Percentiles rank a stretch among this genome's conserved stretches.
These are phyloP conservation scores for Eurytoma californica DNA, from an alignment of 2,888 invertebrate species.

Conservation along the genomic window DNA sequence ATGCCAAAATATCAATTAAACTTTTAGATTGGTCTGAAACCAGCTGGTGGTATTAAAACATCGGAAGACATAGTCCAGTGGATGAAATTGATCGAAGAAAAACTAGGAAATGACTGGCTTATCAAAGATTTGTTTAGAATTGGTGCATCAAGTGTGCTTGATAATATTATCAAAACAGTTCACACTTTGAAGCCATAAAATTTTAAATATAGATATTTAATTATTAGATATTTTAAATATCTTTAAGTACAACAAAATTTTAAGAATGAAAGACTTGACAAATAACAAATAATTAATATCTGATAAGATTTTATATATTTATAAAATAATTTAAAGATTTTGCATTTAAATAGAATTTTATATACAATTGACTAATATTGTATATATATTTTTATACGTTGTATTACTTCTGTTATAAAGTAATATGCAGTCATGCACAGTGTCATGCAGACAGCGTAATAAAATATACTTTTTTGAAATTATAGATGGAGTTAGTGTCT, in stretches of 20 bases:
- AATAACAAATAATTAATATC: no score
- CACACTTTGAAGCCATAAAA: conserved; percentile 39
- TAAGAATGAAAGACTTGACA: neutral
- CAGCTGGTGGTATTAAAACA: conserved; percentile 96
- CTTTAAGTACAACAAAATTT: neutral
- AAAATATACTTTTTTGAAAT: conserved; percentile 22
- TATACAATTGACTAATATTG: neutral
- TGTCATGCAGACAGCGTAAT: no score
- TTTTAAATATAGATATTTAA: neutral
- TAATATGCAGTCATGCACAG: no score
- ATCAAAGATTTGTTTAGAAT: conserved; percentile 89
- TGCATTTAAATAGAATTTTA: conserved; percentile 2
- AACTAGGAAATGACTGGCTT: conserved; percentile 92
- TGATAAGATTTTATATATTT: no score
- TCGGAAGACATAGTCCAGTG: conserved; percentile 90
- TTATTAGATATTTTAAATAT: no score
- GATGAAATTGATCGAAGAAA: conserved; percentile 88
- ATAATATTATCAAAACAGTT: conserved; percentile 79
- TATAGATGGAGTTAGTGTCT: conserved; percentile 21
- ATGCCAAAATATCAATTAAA: conserved; percentile 49
- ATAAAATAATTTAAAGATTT: conserved; percentile 17
- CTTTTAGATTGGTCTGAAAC: conserved; percentile 93
- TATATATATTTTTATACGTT: conserved; percentile 32
- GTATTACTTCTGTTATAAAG: neutral
- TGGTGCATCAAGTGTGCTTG: conserved; percentile 94